Conservation (phyloP, 2,888 invertebrate genomes). For the Rhagonycha lutea region DNA sequence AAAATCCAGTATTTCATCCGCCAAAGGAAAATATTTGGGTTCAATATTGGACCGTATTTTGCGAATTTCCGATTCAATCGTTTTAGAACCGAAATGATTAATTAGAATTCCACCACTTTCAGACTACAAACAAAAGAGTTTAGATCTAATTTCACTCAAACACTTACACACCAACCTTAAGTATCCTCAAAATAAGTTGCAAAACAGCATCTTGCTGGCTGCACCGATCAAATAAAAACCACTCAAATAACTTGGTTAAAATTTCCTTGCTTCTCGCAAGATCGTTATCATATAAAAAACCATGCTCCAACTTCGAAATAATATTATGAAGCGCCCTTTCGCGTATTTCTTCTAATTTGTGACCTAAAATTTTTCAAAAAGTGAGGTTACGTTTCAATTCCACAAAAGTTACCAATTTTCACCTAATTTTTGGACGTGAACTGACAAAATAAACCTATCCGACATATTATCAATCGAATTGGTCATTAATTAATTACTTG, state of each 20-base stretch:
- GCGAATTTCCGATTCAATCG: constrained; percentile 54
- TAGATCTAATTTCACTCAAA: not conserved
- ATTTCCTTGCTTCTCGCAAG: constrained; percentile 63
- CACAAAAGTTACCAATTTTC: constrained; percentile 4
- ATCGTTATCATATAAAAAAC: constrained; percentile 65
- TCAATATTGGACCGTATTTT: constrained; percentile 55
- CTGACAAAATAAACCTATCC: constrained; percentile 42
- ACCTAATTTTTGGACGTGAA: constrained; percentile 50
- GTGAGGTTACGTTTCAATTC: not conserved
- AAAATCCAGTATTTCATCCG: constrained; percentile 57
- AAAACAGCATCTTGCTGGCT: constrained; percentile 63
- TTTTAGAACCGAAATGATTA: constrained; percentile 57
- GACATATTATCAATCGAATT: constrained; percentile 30
- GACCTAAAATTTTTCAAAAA: constrained; percentile 41
- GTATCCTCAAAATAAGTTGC: constrained; percentile 59
- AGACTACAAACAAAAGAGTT: constrained; percentile 49
- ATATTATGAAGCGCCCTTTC: constrained; percentile 52
- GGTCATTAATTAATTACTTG: not conserved
- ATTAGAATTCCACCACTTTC: constrained; percentile 59
- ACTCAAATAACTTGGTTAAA: constrained; percentile 62
- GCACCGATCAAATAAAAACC: constrained; percentile 63
- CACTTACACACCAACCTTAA: constrained; percentile 57
- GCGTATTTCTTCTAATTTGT: constrained; percentile 53
- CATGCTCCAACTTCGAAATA: constrained; percentile 65
- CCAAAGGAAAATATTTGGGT: constrained; percentile 50